phyloP scores from a whole-genome alignment of 2,113 vertebrate genomes.

The Eurystomus gularis region DNA sequence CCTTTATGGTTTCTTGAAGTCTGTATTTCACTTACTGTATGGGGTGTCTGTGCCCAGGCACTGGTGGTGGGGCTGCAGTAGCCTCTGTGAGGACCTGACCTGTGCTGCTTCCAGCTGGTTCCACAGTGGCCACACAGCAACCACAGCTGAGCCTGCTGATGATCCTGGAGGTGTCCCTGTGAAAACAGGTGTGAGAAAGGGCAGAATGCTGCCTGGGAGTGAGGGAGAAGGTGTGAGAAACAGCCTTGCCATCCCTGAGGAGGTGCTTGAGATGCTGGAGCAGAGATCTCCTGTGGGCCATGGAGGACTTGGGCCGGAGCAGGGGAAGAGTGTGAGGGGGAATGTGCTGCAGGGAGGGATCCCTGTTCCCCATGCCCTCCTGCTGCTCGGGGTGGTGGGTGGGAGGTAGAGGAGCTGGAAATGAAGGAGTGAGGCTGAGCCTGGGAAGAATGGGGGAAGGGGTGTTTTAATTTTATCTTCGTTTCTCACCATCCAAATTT shows the following conservation, averaged over 20 bases:
- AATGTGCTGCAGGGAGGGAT: no score
- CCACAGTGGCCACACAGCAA: fast-evolving
- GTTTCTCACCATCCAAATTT: neutral
- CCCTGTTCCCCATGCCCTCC: neutral
- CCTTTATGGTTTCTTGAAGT: neutral
- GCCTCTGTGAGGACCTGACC: neutral
- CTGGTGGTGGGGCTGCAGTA: neutral
- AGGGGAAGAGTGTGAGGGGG: neutral
- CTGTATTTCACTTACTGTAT: neutral
- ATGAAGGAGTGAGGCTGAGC: neutral
- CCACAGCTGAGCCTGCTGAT: neutral
- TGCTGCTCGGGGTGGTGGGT: fast-evolving
- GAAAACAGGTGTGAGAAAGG: neutral
- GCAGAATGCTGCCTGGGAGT: neutral
- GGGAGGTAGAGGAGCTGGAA: neutral
- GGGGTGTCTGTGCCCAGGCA: fast-evolving
- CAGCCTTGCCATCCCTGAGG: neutral
- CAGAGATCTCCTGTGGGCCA: fast-evolving
- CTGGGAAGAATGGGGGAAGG: neutral
- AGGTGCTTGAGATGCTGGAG: neutral
- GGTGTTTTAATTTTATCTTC: neutral
- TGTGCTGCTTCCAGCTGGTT: fast-evolving
- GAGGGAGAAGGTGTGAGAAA: neutral
- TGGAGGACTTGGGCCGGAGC: neutral
- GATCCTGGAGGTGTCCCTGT: fast-evolving